Evolutionary conservation across 2,888 invertebrate species (phyloP), one percentile per base, ranked within the genome.

Genomic region (Boloria euphrosyne): DNA sequence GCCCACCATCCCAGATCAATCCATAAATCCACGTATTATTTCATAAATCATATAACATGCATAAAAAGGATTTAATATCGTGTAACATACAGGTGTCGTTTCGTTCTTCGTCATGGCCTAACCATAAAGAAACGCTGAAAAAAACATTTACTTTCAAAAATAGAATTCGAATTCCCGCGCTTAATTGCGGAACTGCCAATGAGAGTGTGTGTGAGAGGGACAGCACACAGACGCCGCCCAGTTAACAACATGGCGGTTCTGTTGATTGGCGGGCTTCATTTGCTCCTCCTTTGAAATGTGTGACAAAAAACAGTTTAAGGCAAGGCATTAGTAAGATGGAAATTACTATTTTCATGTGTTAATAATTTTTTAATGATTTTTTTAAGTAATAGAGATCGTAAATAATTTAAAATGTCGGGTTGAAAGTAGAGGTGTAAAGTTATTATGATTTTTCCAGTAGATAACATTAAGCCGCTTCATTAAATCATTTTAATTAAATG

Each of bases 191-290:
- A 79, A 81, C 86, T 79, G 86, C 92, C 92, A 92, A 92, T 92
- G 85, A 86, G 84, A 79, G 84, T 65, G 78, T 74, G 78, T 71
- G 90, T 82, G 88, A 76, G 87, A 89, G 83, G 73, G 85, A 86
- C 84, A 79, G 82, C 66, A 77, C 73, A 50, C 10, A 59, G 59
- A 59, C 59, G 0, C 93, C 94, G 94, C 94, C 94, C 90, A 82
- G 80, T 87, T 90, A 90, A 93, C 94, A 94, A 94, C 93, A 94
- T 94, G 94, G 94, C 94, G 94, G 89, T 81, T 80, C 76, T 84
- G 86, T 86, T 90, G 93, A 94, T 94, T 94, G 94, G 94, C 89
- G 91, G 91, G 85, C 81, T 78, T 76, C 49, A 59, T 78, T 73
- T 78, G 74, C 78, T 75, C 89, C 87, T 83, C 85, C 86, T 59